These are phyloP conservation scores for Euplagia quadripunctaria DNA, from an alignment of 2,888 invertebrate species.

Conservation along the genomic window DNA sequence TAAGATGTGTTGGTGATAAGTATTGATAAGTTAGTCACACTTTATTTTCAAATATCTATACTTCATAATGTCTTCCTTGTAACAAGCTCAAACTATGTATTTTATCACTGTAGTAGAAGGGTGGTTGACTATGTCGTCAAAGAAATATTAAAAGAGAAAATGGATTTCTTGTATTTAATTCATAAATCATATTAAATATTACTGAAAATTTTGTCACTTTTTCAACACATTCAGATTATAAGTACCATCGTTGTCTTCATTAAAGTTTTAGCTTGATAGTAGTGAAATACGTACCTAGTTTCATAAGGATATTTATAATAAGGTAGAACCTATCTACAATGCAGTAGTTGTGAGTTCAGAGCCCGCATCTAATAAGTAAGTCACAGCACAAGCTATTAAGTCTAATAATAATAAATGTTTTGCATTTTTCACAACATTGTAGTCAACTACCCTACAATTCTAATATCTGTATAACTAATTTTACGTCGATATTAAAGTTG, in stretches of 20 bases:
- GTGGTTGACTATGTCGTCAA: not conserved
- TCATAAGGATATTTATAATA: not conserved
- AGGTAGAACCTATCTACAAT: not conserved
- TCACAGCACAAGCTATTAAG: too few species aligned
- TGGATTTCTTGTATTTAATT: too few species aligned
- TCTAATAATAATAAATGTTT: not conserved
- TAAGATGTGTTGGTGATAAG: not conserved
- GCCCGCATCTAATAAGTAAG: not conserved
- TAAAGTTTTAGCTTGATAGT: not conserved
- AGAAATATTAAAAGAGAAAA: too few species aligned
- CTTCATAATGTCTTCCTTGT: constrained; percentile 3
- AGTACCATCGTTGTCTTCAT: too few species aligned
- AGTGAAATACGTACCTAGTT: not conserved
- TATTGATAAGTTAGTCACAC: not conserved
- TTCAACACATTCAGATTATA: too few species aligned
- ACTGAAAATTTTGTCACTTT: too few species aligned
- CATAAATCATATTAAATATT: too few species aligned
- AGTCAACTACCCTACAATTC: not conserved
- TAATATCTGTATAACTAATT: not conserved
- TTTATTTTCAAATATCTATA: not conserved
- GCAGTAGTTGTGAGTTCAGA: not conserved
- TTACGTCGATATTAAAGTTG: not conserved
- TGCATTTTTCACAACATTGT: not conserved
- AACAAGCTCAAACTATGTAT: not conserved
- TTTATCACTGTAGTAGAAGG: not conserved